Evolutionary conservation across 2,888 invertebrate species (phyloP).

Genomic region (Pasiphila rectangulata): DNA sequence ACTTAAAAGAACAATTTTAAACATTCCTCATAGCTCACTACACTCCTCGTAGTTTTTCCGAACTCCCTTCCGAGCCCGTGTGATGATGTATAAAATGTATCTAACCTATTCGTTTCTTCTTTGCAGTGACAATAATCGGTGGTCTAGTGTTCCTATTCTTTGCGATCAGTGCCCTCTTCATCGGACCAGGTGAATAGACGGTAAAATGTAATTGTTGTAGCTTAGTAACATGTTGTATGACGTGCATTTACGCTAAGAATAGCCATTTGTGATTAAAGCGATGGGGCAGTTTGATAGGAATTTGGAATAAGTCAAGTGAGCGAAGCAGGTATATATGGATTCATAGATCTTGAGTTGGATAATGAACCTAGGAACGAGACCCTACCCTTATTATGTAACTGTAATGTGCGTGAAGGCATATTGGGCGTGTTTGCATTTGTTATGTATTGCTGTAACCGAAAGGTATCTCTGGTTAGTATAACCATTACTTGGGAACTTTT

Average conservation of each 20-base stretch:
- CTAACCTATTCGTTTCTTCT: slow-evolving; percentile 35
- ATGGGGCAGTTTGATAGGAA: neutral
- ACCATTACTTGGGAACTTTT: too few relatives aligned
- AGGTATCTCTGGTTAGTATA: too few relatives aligned
- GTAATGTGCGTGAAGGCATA: too few relatives aligned
- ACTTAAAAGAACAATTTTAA: too few relatives aligned
- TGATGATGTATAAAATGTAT: neutral
- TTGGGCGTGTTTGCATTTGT: too few relatives aligned
- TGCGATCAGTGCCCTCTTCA: slow-evolving; percentile 94
- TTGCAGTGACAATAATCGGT: slow-evolving; percentile 96
- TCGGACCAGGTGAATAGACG: slow-evolving; percentile 85
- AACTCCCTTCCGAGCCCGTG: too few relatives aligned
- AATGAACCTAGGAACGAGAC: neutral
- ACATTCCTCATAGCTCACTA: too few relatives aligned
- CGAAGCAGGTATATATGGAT: too few relatives aligned
- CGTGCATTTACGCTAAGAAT: slow-evolving; percentile 34
- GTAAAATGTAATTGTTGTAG: slow-evolving; percentile 1
- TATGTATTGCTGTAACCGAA: too few relatives aligned
- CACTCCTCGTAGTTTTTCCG: too few relatives aligned
- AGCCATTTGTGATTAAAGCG: slow-evolving; percentile 4
- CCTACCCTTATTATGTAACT: too few relatives aligned
- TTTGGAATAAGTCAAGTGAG: neutral
- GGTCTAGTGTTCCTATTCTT: slow-evolving; percentile 97
- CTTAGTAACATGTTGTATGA: slow-evolving; percentile 19
- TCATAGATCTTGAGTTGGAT: neutral